A percentile compares a stretch with the other conserved stretches of the same genome.
Evolutionary conservation across 2,797 vertebrate genomes (phyloP).

Genomic region (Carcharodon carcharias): DNA sequence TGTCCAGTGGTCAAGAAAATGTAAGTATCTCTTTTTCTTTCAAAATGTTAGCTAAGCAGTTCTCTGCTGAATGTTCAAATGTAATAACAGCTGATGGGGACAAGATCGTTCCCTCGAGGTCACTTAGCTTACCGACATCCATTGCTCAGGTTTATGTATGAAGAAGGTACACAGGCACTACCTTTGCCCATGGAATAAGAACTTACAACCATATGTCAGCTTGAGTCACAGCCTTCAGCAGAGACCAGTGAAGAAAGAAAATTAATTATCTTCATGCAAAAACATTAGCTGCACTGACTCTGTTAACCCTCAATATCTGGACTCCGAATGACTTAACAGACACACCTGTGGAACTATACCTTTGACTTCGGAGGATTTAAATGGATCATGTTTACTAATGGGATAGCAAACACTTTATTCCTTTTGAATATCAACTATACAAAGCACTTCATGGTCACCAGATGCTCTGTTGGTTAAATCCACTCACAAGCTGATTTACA

Average conservation of each 20-base stretch:
- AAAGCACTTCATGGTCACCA: background rate
- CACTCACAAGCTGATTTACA: background rate
- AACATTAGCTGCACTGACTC: background rate
- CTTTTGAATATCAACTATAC: background rate
- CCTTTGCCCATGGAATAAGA: background rate
- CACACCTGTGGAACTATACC: background rate
- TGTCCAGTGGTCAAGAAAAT: too few species aligned
- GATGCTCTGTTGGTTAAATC: background rate
- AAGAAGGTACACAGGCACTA: background rate
- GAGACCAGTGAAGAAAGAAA: background rate
- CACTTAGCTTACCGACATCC: background rate
- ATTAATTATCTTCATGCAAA: background rate
- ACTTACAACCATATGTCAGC: background rate
- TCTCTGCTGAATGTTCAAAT: background rate
- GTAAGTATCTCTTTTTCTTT: too few species aligned
- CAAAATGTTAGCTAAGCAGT: background rate
- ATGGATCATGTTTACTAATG: background rate
- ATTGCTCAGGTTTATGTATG: background rate
- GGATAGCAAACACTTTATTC: background rate
- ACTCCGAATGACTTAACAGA: background rate
- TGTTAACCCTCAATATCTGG: background rate
- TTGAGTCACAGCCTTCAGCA: background rate
- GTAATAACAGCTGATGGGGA: background rate
- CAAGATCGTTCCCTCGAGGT: background rate
- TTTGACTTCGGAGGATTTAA: background rate